Evolutionary conservation across 2,113 vertebrate genomes (phyloP), one percentile per base, ranked within the genome.

Genomic region (Silurus glanis): DNA sequence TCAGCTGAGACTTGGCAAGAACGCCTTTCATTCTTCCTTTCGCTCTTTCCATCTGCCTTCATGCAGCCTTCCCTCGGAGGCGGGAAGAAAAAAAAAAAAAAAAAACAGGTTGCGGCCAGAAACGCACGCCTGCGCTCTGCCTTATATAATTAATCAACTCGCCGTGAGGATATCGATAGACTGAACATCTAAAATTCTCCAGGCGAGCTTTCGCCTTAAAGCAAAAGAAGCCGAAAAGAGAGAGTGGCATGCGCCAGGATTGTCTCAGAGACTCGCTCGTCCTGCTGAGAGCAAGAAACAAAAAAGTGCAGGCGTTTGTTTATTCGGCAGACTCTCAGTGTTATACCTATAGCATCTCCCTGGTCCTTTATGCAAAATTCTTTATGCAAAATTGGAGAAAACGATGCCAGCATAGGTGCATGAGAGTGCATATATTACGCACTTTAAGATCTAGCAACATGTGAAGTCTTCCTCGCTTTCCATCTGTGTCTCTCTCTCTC

Each of bases 81-180:
- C 25, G 72, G n/a, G 37, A 37, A 37, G 37, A 2, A 2, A 37
- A 37, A 2, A 37, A 37, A n/a, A 37, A n/a, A 66, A 66, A 80
- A 37, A 59, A 87, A 88, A 87, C 89, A 91, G 87, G 86, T 83
- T 88, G 80, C 85, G 51, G 86, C 59, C 86, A 87, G 88, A 75
- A 87, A 86, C 25, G 49, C 64, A 25, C 71, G 80, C 86, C 86
- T 88, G 85, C 85, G 82, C 56, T 45, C 67, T 72, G 83, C 80
- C 84, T 91, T 87, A 86, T 87, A 83, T 75, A 84, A 92, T 90
- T 87, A 89, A 90, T 89, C 90, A 86, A 87, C 84, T 87, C 85
- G 75, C 74, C 55, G 47, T 55, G 78, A 87, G 82, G 69, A 89
- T 87, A 89, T 87, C 67, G 86, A 87, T 81, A 66, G 45, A 82